Percentiles rank a stretch among this genome's conserved stretches.
Conservation (phyloP, 2,113 vertebrate species). For the Delphinapterus leucas region DNA sequence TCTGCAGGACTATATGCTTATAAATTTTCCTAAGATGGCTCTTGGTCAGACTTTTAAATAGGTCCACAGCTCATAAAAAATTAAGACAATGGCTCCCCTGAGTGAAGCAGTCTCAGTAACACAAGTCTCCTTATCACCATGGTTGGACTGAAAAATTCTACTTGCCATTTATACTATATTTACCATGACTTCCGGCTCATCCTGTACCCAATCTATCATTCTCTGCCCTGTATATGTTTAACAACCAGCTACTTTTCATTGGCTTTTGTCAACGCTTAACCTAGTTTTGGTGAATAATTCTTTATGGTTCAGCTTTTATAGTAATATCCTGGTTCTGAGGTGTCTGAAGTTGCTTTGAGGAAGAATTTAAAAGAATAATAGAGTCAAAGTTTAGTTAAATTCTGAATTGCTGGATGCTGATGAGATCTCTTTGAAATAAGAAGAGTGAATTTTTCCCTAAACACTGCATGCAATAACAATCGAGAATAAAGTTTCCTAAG, state of each 20-base stretch:
- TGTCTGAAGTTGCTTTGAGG: not conserved
- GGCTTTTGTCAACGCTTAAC: not conserved
- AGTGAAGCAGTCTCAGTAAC: fast-evolving
- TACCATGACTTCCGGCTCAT: not conserved
- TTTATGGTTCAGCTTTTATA: not conserved
- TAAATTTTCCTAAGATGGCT: not conserved
- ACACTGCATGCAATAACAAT: not conserved
- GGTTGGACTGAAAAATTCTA: fast-evolving
- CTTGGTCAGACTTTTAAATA: not conserved
- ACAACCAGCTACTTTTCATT: not conserved
- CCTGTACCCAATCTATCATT: not conserved
- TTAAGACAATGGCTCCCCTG: too few relatives aligned
- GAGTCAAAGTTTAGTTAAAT: not conserved
- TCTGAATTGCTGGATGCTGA: not conserved
- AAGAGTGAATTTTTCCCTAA: not conserved
- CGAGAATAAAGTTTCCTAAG: not conserved
- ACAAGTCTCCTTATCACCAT: too few relatives aligned
- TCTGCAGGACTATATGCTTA: fast-evolving
- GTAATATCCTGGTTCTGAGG: not conserved
- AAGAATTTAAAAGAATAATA: not conserved
- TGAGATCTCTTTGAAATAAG: not conserved
- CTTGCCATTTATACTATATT: fast-evolving
- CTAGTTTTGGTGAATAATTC: not conserved
- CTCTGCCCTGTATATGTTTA: not conserved
- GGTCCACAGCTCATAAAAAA: not conserved